Percentiles rank a stretch among this genome's conserved stretches.
phyloP scores from a whole-genome alignment of 2,113 vertebrate genomes.

The Periophthalmodon schlosseri region DNA sequence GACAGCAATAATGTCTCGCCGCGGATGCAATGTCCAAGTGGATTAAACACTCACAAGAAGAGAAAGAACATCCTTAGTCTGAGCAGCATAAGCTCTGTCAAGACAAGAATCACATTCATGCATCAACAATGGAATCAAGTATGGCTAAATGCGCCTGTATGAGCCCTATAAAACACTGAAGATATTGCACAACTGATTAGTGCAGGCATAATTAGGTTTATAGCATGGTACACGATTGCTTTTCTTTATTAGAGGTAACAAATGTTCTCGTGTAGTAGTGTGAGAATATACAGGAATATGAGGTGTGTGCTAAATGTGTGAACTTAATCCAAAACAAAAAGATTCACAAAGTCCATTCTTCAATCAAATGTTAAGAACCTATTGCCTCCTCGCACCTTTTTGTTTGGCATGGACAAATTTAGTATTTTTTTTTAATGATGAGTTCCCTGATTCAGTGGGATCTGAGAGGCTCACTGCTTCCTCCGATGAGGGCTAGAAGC shows the following conservation, averaged over 20 bases:
- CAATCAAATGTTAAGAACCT: conserved; percentile 59
- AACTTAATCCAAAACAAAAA: conserved; percentile 36
- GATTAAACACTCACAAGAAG: conserved; percentile 73
- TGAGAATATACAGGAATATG: conserved; percentile 25
- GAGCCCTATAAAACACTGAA: conserved; percentile 74
- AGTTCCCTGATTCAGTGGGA: conserved; percentile 54
- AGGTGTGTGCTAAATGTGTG: conserved; percentile 11
- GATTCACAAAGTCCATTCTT: conserved; percentile 50
- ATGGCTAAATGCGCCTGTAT: conserved; percentile 71
- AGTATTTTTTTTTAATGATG: conserved; percentile 62
- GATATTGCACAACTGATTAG: conserved; percentile 73
- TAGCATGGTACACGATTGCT: conserved; percentile 71
- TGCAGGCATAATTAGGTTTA: conserved; percentile 75
- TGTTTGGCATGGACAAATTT: conserved; percentile 50
- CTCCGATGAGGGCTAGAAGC: conserved; percentile 47
- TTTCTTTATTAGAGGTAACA: conserved; percentile 58
- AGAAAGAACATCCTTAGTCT: conserved; percentile 64
- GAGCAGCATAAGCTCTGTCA: conserved; percentile 73
- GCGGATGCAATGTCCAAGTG: conserved; percentile 63
- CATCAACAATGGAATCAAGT: conserved; percentile 70
- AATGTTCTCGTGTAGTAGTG: conserved; percentile 28
- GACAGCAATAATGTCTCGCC: conserved; percentile 66
- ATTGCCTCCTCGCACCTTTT: conserved; percentile 33
- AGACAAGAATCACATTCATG: conserved; percentile 76
- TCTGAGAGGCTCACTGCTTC: conserved; percentile 58